Evolutionary conservation across 2,888 invertebrate genomes (phyloP).

Genomic region (Aporophyla nigra): DNA sequence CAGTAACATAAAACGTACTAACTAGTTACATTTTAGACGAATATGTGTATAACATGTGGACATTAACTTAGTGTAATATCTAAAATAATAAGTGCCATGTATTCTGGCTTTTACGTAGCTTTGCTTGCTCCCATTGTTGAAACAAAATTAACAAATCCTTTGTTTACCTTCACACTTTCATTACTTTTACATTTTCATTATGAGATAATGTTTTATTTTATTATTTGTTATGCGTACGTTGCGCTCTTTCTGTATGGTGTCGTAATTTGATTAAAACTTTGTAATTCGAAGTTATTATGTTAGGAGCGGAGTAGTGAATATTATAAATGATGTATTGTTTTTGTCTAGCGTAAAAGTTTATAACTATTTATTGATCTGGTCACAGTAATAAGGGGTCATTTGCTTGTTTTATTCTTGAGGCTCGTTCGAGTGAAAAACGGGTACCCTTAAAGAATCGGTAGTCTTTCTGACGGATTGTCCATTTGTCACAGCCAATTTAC

Average conservation of each 20-base stretch:
- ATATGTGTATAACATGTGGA: conserved; percentile 34
- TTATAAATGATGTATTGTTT: conserved; percentile 13
- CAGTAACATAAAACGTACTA: conserved; percentile 23
- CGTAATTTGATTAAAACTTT: conserved; percentile 47
- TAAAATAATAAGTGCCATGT: conserved; percentile 53
- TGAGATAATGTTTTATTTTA: conserved; percentile 55
- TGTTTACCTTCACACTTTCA: conserved; percentile 61
- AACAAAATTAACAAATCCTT: conserved; percentile 62
- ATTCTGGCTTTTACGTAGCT: conserved; percentile 47
- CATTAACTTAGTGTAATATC: conserved; percentile 34
- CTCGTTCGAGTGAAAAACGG: not conserved
- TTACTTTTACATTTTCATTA: conserved; percentile 64
- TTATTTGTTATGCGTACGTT: conserved; percentile 50
- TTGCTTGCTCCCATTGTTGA: conserved; percentile 55
- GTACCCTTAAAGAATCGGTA: not conserved
- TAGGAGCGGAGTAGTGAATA: conserved; percentile 12
- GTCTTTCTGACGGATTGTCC: not conserved
- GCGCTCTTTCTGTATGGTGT: conserved; percentile 32
- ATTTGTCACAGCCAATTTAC: not conserved
- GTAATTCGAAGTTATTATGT: conserved; percentile 41
- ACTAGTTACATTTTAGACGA: conserved; percentile 15
- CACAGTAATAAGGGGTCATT: not conserved
- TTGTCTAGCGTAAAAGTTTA: not conserved
- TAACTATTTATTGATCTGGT: conserved; percentile 1
- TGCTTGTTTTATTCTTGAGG: not conserved